Evolutionary conservation across 2,888 invertebrate species (phyloP).

Genomic region (Mechanitis messenoides): DNA sequence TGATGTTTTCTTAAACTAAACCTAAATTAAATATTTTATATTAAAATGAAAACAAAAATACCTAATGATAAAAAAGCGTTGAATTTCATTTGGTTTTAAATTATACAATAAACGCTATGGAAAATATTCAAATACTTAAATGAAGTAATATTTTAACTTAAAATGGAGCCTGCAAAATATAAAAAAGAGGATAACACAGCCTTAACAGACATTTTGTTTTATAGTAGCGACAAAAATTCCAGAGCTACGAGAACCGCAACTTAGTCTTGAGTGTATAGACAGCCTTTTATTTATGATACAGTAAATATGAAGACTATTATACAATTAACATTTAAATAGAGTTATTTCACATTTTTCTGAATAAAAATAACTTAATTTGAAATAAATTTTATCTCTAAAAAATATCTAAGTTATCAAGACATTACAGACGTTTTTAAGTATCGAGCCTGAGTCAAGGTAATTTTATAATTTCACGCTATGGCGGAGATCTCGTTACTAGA

Average conservation of each 20-base stretch:
- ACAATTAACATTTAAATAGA: conserved; percentile 6
- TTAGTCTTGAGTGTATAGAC: conserved; percentile 28
- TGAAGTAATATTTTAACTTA: conserved; percentile 18
- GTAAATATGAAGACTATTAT: conserved; percentile 27
- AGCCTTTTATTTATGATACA: conserved; percentile 43
- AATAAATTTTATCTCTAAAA: conserved; percentile 4
- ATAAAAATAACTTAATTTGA: conserved; percentile 8
- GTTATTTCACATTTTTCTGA: neutral
- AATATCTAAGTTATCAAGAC: conserved; percentile 29
- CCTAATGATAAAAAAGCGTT: neutral
- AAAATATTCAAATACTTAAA: conserved; percentile 10
- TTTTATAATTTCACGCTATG: conserved; percentile 73
- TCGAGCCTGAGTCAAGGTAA: conserved; percentile 51
- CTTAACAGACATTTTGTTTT: conserved; percentile 58
- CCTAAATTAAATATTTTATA: too few relatives aligned
- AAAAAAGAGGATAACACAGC: conserved; percentile 35
- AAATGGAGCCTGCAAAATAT: conserved; percentile 27
- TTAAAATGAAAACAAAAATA: too few relatives aligned
- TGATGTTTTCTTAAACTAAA: too few relatives aligned
- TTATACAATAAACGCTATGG: conserved; percentile 1
- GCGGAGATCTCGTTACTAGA: conserved; percentile 64
- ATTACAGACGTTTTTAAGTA: conserved; percentile 33
- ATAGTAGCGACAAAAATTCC: conserved; percentile 51
- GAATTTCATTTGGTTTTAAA: neutral
- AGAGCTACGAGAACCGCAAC: conserved; percentile 48